Percentiles rank a stretch among this genome's conserved stretches.
Conservation (phyloP, 2,888 invertebrate genomes). For the Hirtodrosophila trivittata region DNA sequence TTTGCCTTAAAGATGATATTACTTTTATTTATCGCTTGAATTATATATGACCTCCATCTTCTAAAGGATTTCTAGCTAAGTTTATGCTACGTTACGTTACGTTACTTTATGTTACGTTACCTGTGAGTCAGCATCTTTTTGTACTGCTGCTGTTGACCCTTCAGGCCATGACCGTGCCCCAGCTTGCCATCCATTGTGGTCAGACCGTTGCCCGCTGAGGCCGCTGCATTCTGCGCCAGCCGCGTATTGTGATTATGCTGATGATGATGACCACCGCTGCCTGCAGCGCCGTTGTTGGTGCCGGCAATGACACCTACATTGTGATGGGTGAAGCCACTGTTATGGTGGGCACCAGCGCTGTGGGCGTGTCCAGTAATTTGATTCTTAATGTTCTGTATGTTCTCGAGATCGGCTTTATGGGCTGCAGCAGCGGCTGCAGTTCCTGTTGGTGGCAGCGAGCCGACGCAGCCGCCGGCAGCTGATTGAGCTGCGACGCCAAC, state of each 20-base stretch:
- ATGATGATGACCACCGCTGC: conserved; percentile 27
- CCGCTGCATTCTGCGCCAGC: conserved; percentile 56
- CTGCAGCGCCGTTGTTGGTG: conserved; percentile 20
- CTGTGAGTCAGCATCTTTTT: conserved; percentile 80
- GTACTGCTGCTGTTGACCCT: conserved; percentile 77
- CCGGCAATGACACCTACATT: conserved; percentile 20
- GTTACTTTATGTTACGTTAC: conserved; percentile 43
- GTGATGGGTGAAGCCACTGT: conserved; percentile 22
- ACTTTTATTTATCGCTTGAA: no score
- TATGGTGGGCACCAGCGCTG: conserved; percentile 38
- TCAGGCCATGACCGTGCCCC: conserved; percentile 72
- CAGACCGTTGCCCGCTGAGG: conserved; percentile 47
- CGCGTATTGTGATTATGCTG: conserved; percentile 40
- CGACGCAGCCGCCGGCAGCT: conserved; percentile 37
- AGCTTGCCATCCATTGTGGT: conserved; percentile 66
- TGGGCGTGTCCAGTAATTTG: conserved; percentile 71
- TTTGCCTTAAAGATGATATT: no score
- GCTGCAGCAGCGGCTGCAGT: conserved; percentile 48
- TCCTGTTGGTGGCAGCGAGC: conserved; percentile 36
- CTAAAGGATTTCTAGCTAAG: no score
- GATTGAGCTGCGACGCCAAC: conserved; percentile 6
- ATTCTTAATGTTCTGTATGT: conserved; percentile 83
- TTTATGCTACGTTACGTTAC: no score
- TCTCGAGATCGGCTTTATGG: conserved; percentile 82
- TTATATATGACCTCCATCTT: no score